Conservation (phyloP, 2,113 vertebrate species). For the Harpagus bidentatus region DNA sequence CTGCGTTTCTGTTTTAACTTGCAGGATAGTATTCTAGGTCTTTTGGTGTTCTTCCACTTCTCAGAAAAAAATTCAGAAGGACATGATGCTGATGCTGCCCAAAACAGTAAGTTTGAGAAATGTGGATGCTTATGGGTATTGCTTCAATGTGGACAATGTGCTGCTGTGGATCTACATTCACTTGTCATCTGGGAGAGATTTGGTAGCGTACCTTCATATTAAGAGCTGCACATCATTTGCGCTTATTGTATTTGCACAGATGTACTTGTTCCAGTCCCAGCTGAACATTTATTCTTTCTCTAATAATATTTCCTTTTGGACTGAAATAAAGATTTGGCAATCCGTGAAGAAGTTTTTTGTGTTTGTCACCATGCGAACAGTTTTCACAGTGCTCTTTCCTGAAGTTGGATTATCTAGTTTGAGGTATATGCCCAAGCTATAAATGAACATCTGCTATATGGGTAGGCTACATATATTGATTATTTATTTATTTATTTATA, state of each 20-base stretch:
- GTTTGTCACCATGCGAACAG: background rate
- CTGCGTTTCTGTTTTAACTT: background rate
- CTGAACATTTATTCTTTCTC: background rate
- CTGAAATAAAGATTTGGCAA: background rate
- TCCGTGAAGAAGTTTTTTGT: background rate
- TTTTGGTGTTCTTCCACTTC: background rate
- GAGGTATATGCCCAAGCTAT: background rate
- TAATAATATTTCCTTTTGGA: background rate
- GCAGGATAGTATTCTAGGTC: background rate
- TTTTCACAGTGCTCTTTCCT: background rate
- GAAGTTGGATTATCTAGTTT: background rate
- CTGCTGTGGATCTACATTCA: background rate
- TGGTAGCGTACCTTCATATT: background rate
- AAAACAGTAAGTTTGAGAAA: background rate
- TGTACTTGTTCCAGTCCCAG: background rate
- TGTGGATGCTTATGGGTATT: background rate
- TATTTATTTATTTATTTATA: background rate
- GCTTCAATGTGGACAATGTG: background rate
- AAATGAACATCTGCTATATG: background rate
- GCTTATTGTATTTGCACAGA: background rate
- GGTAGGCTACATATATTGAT: background rate
- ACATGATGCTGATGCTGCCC: background rate
- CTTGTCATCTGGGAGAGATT: background rate
- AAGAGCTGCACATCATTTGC: background rate
- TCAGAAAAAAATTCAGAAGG: background rate